Percentiles rank a stretch among this genome's conserved stretches.
Conservation (phyloP, 2,113 vertebrate genomes). For the Reinhardtius hippoglossoides region DNA sequence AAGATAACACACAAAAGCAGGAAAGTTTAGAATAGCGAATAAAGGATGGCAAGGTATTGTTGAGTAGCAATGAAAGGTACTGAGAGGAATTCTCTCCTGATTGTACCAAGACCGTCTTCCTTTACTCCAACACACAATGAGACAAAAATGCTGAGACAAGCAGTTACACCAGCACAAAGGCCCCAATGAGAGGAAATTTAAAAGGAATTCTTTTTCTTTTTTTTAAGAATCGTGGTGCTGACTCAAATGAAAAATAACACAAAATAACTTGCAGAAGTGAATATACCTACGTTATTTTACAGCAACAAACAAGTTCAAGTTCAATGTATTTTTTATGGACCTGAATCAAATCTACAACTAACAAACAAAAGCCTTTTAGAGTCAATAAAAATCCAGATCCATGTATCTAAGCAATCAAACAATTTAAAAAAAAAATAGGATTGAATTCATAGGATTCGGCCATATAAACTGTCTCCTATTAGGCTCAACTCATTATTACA, state of each 20-base stretch:
- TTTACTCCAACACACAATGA: constrained; percentile 32
- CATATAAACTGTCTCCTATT: not conserved
- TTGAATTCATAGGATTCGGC: not conserved
- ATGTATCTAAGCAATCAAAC: not conserved
- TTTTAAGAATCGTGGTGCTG: not conserved
- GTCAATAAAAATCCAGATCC: constrained; percentile 6
- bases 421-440: too few relatives aligned
- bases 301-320: not conserved
- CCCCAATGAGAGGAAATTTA: constrained; percentile 34
- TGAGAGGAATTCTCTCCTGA: constrained; percentile 33
- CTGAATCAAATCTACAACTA: constrained; percentile 15
- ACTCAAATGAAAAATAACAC: constrained; percentile 16
- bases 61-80: constrained; percentile 21
- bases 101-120: constrained; percentile 16
- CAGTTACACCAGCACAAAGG: constrained; percentile 29
- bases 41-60: constrained; percentile 28
- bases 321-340: not conserved
- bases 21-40: constrained; percentile 24
- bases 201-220: not conserved
- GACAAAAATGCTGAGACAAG: constrained; percentile 49
- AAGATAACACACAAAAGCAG: constrained; percentile 15
- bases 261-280: constrained; percentile 18
- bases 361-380: constrained; percentile 21
- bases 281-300: constrained; percentile 10
- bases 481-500: constrained; percentile 10